phyloP scores from a whole-genome alignment of 2,888 invertebrate genomes.

The Notocelia uddmanniana region DNA sequence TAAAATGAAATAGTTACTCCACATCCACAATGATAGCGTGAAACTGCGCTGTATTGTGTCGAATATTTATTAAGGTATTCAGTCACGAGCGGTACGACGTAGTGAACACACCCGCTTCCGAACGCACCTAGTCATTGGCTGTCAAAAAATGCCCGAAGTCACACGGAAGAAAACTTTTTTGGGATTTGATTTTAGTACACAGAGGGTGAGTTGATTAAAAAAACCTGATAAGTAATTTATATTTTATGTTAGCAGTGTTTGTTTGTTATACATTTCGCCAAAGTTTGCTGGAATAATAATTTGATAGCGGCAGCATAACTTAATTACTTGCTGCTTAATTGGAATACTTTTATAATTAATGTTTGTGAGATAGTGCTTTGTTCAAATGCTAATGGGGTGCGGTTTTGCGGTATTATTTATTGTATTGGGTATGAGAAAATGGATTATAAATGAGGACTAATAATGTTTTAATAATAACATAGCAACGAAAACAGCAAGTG shows the following conservation, averaged over 20 bases:
- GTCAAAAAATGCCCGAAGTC: slow-evolving; percentile 79
- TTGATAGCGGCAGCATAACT: slow-evolving; percentile 19
- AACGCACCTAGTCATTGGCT: slow-evolving; percentile 64
- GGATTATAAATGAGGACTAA: background rate
- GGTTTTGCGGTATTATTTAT: background rate
- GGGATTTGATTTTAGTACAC: slow-evolving; percentile 95
- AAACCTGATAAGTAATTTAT: background rate
- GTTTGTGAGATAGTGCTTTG: slow-evolving; percentile 22
- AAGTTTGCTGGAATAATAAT: background rate
- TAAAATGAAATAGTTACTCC: slow-evolving; percentile 54
- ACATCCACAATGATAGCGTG: slow-evolving; percentile 61
- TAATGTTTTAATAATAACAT: slow-evolving; percentile 6
- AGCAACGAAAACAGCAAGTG: slow-evolving; percentile 23
- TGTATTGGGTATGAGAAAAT: background rate
- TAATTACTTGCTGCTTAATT: slow-evolving; percentile 28
- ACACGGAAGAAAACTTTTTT: slow-evolving; percentile 87
- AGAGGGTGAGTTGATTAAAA: slow-evolving; percentile 87
- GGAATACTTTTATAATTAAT: slow-evolving; percentile 30
- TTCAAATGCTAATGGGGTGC: slow-evolving; percentile 23
- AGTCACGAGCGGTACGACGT: slow-evolving; percentile 61
- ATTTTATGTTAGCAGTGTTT: background rate
- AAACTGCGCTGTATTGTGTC: slow-evolving; percentile 60
- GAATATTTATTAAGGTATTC: slow-evolving; percentile 54
- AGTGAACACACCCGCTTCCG: slow-evolving; percentile 52
- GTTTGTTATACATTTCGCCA: background rate